Conservation (phyloP, 2,888 invertebrate species). For the Didymodactylos carnosus region DNA sequence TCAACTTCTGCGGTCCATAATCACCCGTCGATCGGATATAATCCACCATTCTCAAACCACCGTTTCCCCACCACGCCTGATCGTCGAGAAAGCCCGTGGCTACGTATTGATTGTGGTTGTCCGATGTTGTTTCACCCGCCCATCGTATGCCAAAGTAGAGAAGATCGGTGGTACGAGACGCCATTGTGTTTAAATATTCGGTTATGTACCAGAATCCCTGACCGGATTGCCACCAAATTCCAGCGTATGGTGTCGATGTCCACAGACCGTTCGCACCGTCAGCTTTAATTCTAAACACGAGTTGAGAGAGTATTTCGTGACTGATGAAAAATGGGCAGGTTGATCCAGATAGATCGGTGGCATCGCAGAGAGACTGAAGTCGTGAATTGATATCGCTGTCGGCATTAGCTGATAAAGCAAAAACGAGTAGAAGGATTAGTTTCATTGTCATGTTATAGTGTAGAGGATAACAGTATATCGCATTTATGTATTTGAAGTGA, state of each 20-base stretch:
- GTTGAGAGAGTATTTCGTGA: too few species aligned
- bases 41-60: neutral
- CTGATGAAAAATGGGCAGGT: too few species aligned
- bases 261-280: neutral
- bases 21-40: neutral
- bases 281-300: too few species aligned
- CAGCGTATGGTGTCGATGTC: neutral
- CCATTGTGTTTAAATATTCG: neutral
- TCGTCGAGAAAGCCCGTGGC: neutral
- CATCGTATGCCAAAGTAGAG: neutral
- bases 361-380: too few species aligned
- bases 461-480: too few species aligned
- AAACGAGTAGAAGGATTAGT: too few species aligned
- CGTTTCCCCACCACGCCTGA: neutral
- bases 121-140: neutral
- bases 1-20: neutral
- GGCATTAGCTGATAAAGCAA: too few species aligned
- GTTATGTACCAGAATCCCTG: neutral
- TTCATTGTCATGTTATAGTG: too few species aligned
- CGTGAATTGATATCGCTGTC: too few species aligned
- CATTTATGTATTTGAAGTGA: too few species aligned
- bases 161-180: neutral
- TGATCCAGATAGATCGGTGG: too few species aligned
- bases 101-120: neutral
- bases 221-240: neutral